These are phyloP conservation scores for Cynoglossus semilaevis DNA, from an alignment of 2,113 vertebrate species.

Conservation along the genomic window DNA sequence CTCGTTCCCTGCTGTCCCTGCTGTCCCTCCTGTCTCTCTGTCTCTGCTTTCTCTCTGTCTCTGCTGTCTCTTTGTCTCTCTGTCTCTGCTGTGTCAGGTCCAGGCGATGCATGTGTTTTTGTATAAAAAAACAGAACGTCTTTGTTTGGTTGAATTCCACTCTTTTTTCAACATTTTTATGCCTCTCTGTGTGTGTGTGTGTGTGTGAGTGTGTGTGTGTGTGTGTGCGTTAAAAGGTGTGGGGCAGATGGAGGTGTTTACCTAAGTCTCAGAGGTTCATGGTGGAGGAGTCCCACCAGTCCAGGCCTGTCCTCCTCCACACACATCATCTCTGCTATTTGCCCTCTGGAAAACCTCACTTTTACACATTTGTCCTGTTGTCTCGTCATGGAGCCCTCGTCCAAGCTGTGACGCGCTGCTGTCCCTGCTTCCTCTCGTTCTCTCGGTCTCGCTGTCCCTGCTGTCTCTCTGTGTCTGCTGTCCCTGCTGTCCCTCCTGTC, in stretches of 20 bases:
- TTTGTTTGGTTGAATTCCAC: not conserved
- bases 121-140: not conserved
- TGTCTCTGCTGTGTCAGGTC: no score
- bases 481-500: no score
- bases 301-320: constrained; percentile 36
- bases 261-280: constrained; percentile 61
- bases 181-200: constrained; percentile 1
- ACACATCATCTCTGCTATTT: constrained; percentile 33
- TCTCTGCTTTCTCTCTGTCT: no score
- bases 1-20: no score
- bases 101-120: no score
- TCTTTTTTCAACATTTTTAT: not conserved
- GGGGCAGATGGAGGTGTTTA: constrained; percentile 62
- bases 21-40: not conserved
- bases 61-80: no score
- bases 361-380: not conserved
- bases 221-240: constrained; percentile 38
- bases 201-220: constrained; percentile 15
- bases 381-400: no score
- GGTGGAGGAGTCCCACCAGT: constrained; percentile 60
- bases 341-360: constrained; percentile 9
- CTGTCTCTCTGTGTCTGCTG: no score
- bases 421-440: no score
- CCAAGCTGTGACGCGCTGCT: no score
- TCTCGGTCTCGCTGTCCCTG: no score